Conservation (phyloP, 1,140 invertebrate genomes). For the Micrasema longulum region DNA sequence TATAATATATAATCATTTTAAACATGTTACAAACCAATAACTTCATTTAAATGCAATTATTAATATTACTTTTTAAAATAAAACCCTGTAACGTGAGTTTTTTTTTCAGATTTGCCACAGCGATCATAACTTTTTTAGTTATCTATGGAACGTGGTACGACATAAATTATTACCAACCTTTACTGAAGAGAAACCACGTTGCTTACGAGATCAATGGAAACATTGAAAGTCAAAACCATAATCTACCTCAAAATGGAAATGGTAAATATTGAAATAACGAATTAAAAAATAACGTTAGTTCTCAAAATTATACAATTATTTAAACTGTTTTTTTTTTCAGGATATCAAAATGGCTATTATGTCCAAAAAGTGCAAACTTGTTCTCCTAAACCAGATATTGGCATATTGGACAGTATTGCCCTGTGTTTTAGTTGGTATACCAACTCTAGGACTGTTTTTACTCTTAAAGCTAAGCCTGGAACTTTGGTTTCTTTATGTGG, state of each 20-base stretch:
- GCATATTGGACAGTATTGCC: slow-evolving; percentile 13
- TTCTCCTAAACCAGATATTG: slow-evolving; percentile 69
- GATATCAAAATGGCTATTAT: slow-evolving; percentile 12
- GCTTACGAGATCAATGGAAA: slow-evolving; percentile 13
- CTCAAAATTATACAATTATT: not conserved
- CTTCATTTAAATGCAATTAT: no score
- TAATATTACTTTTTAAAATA: no score
- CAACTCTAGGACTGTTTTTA: slow-evolving; percentile 9
- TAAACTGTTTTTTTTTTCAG: not conserved
- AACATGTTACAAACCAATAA: no score
- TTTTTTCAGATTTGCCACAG: not conserved
- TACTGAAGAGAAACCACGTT: slow-evolving; percentile 65
- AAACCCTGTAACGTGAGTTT: no score
- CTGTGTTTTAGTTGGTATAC: slow-evolving; percentile 28
- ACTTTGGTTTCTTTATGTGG: slow-evolving; percentile 22
- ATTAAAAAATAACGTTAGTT: not conserved
- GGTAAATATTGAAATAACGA: not conserved
- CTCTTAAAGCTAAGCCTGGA: not conserved
- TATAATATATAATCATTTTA: no score
- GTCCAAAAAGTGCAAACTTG: slow-evolving; percentile 54
- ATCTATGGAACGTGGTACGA: slow-evolving; percentile 22
- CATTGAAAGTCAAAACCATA: not conserved
- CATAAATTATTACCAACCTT: not conserved
- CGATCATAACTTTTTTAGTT: slow-evolving; percentile 3
- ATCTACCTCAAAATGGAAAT: not conserved